Base-by-base conservation (phyloP, 2,888 invertebrate species). In the Noctua pronuba region DNA sequence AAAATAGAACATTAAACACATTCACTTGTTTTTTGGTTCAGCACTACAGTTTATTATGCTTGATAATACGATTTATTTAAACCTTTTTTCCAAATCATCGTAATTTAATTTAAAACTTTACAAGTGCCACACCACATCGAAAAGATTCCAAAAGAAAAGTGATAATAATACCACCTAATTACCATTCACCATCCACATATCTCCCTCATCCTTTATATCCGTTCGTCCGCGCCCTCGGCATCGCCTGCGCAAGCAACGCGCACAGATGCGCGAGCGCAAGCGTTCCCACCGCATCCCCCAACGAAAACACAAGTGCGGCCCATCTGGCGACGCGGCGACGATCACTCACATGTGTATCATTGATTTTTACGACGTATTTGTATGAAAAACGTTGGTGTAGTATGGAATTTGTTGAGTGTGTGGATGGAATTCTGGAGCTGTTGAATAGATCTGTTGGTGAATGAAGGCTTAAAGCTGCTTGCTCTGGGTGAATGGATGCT, bases 251-350 rank as follows among this genome's bases (percentile, higher is more conserved):
- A 76, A 62, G 67, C 28, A 41, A 62, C 75, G 55, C 55, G 68
- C 78, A 76, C 86, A 86, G 86, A 86, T 86, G 86, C 76, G 82
- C 83, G 65, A 28, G 83, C 77, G 83, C 83, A 62, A 35, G 83
- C 87, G 92, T 93, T 95, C 95, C 95, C 95, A 95, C 92, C 92
- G 91, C 93, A 91, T 90, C 90, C 93, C 93, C 91, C 90, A 91
- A 91, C 89, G 79, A 88, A 88, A 90, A 88, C 91, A 86, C 95
- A 95, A 95, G 95, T 95, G 95, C 91, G 89, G 86, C 90, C 90
- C 95, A 95, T 95, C 95, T 96, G 96, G 94, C 92, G 87, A 84
- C 81, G 87, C 95, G 95, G 94, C 92, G 87, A 85, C 82, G 88
- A 86, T 82, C 83, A 84, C 76, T 89, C 91, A 90, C 93, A 94